Evolutionary conservation across 1,140 invertebrate genomes (phyloP).

Genomic region (Calycopis cecrops): DNA sequence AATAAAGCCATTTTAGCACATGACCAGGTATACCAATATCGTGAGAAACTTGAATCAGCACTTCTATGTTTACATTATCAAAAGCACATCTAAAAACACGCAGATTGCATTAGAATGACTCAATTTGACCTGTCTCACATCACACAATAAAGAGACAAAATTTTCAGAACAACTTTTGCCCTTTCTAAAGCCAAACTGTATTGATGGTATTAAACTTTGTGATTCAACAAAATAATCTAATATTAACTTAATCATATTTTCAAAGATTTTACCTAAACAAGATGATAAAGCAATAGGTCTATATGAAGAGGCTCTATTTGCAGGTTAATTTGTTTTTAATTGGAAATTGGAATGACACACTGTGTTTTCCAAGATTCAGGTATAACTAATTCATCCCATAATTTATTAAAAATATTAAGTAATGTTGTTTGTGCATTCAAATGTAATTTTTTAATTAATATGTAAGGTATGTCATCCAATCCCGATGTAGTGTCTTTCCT

Average conservation of each 20-base stretch:
- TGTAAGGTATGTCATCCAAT: conserved; percentile 18
- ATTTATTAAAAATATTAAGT: conserved; percentile 20
- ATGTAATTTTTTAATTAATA: conserved; percentile 21
- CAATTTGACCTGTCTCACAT: too few species aligned
- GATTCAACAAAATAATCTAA: conserved; percentile 24
- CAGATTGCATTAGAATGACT: conserved; percentile 24
- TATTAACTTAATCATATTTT: conserved; percentile 24
- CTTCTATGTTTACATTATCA: conserved; percentile 25
- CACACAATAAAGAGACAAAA: conserved; percentile 19
- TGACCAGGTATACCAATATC: conserved; percentile 16
- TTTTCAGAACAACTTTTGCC: conserved; percentile 11
- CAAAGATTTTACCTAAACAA: conserved; percentile 28
- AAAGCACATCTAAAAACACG: conserved; percentile 28
- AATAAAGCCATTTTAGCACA: conserved; percentile 16
- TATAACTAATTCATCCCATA: conserved; percentile 25
- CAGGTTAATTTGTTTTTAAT: conserved; percentile 24
- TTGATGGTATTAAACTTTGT: conserved; percentile 15
- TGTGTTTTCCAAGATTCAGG: conserved; percentile 31
- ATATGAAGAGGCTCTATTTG: conserved; percentile 20
- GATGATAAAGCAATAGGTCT: conserved; percentile 25
- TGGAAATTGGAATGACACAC: conserved; percentile 28
- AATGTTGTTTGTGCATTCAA: conserved; percentile 14
- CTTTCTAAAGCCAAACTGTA: conserved; percentile 22
- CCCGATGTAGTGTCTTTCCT: conserved; percentile 20
- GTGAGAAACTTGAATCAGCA: conserved; percentile 17